Base-by-base conservation (phyloP, 1,140 invertebrate species). In the Archegozetes longisetosus region DNA sequence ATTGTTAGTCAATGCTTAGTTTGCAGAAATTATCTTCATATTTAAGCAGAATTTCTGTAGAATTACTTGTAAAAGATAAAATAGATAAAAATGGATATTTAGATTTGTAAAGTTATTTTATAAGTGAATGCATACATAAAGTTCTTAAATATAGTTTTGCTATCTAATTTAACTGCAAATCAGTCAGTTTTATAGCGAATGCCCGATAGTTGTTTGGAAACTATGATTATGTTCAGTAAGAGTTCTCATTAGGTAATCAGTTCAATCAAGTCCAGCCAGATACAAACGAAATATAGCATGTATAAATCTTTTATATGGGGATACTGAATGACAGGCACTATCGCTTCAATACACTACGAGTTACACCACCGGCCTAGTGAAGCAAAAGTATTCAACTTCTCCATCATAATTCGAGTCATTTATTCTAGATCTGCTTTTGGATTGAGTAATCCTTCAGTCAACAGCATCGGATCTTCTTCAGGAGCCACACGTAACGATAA, bases 351-450 rank as follows among this genome's bases (percentile, higher is more conserved):
- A 89, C 86, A 68, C 89, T 86, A 81, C 86, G 86, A 67, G 86
- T 89, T 71, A 88, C 88, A 81, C 89, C 84, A 77, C 88, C 88
- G 65, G 88, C 86, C 72, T 93, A 92, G 66, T 92, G 74, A 23
- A 88, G 91, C 53, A 93, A 80, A 88, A 46, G 84, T 84, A 77
- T 89, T 90, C 70, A 77, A 77, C 64, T 75, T 77, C 67, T 78
- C 76, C 59, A 78, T 77, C 74, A 78, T 78, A 56, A 62, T 47
- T 53, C 66, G 60, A 17, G 70, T 69, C 72, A 73, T 73, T 65
- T 73, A 69, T 63, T 75, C 74, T 53, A 76, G 65, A 64, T 80
- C 80, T 29, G 73, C 73, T 63, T 75, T 75, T 12, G 72, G 72
- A 61, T 74, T 74, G n/a, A 74, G 66, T 25, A 73, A 73, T 20